These are phyloP conservation scores for Bilobella aurantiaca DNA, from an alignment of 1,140 invertebrate genomes.

Conservation along the genomic window DNA sequence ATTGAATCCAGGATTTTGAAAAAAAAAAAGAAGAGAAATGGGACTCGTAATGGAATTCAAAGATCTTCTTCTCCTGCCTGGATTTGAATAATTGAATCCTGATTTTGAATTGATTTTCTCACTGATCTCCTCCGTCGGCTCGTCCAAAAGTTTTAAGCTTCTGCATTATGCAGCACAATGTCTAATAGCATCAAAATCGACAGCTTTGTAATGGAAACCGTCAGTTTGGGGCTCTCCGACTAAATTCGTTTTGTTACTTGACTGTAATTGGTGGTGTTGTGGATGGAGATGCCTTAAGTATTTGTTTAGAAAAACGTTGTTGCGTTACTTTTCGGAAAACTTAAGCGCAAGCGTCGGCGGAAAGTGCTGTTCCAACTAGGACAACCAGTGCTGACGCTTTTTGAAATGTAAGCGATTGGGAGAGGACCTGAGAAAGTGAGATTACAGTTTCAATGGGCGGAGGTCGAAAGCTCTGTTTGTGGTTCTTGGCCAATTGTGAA, in stretches of 20 bases:
- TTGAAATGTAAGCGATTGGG: no score
- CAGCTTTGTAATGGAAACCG: no score
- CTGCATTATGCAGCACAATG: no score
- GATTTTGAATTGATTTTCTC: not conserved
- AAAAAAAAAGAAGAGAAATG: not conserved
- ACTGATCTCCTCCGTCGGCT: not conserved
- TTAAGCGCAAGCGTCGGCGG: no score
- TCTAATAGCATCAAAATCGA: no score
- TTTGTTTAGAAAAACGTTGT: no score
- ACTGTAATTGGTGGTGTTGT: not conserved
- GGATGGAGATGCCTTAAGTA: not conserved
- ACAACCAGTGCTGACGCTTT: not conserved
- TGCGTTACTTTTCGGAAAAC: no score
- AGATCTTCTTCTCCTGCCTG: not conserved
- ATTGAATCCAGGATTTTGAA: not conserved
- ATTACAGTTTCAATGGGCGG: constrained; percentile 13
- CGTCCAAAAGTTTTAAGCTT: no score
- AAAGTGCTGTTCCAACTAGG: not conserved
- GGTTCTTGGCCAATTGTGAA: constrained; percentile 35
- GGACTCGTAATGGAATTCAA: not conserved
- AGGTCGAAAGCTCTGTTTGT: constrained; percentile 30
- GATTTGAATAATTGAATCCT: not conserved
- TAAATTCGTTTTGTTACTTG: no score
- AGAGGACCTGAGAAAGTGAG: not conserved
- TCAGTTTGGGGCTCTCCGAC: no score